Base-by-base conservation (phyloP, 1,140 invertebrate genomes). In the Muscidifurax raptorellus region DNA sequence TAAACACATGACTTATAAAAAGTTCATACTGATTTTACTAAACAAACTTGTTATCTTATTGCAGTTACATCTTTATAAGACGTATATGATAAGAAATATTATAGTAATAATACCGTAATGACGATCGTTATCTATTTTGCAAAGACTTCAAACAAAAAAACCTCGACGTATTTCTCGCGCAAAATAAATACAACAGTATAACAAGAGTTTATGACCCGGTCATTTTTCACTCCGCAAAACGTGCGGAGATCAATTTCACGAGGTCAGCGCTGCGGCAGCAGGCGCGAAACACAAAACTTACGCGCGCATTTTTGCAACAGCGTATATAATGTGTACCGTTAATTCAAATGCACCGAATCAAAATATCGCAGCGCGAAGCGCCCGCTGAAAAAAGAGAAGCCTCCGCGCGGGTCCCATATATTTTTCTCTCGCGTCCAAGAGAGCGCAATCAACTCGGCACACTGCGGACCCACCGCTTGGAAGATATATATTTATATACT, bases 311-410 rank as follows among this genome's bases (percentile, higher is more conserved):
- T 27, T 59, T 32, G 71, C 27, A 30, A 15, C 71, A 64, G 27
- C 59, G 69, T 67, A 79, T 74, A 69, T 77, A 85, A 85, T 77
- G 25, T 32, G 79, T 85, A 85, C 78, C 79, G 83, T 85, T 85
- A 81, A 85, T 76, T 85, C 83, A 76, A 80, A 80, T 71, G 59
- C 83, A 52, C 52, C 69, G 77, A 84, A 84, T 84, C 78, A 59
- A 84, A 80, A 80, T 83, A 78, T 83, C 64, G 32, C 40, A 32
- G 25, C 9, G 30, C 27, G 74, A 36, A 10, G 28, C 72, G 10
- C 72, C 72, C 32, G 18, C 32, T n/a, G 32, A 40, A 78, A 75
- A 22, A 66, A 27, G 47, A 74, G 80, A 69, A 69, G 30, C 32
- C 28, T n/a, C 3, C 7, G 25, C 1, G 13, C 25, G 71, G 18